These are phyloP conservation scores for Pseudolycoriella hygida DNA, from an alignment of 2,888 invertebrate genomes.

Conservation along the genomic window DNA sequence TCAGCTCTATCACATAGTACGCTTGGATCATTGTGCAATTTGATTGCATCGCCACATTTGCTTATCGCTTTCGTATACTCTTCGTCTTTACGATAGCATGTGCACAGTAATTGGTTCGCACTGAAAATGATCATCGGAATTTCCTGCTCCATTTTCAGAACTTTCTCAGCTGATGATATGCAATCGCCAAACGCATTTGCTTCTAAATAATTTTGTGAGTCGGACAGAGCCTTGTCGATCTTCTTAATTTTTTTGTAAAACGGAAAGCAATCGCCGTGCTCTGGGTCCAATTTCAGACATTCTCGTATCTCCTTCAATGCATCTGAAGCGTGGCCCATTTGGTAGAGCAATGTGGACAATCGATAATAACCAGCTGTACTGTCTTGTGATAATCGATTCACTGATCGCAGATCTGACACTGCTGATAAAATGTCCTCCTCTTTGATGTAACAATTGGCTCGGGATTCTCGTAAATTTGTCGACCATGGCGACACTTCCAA, in stretches of 20 bases:
- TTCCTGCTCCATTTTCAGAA: slow-evolving; percentile 50
- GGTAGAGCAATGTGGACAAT: slow-evolving; percentile 72
- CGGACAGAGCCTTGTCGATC: slow-evolving; percentile 58
- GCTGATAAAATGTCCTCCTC: slow-evolving; percentile 67
- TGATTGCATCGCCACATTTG: slow-evolving; percentile 64
- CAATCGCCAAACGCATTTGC: slow-evolving; percentile 49
- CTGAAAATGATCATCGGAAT: slow-evolving; percentile 52
- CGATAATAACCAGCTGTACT: slow-evolving; percentile 56
- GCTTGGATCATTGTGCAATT: slow-evolving; percentile 53
- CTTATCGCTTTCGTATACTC: slow-evolving; percentile 52
- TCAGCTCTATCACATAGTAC: slow-evolving; percentile 84
- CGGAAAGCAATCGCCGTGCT: slow-evolving; percentile 89
- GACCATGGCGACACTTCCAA: slow-evolving; percentile 86
- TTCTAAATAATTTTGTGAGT: slow-evolving; percentile 43
- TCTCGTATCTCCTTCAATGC: slow-evolving; percentile 87
- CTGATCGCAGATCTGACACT: slow-evolving; percentile 75
- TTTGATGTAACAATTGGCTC: slow-evolving; percentile 71
- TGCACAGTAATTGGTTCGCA: slow-evolving; percentile 63
- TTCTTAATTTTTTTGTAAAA: slow-evolving; percentile 94
- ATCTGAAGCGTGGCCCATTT: slow-evolving; percentile 80
- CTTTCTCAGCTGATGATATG: slow-evolving; percentile 44
- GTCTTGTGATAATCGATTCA: slow-evolving; percentile 81
- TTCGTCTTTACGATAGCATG: slow-evolving; percentile 54
- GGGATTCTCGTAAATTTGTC: slow-evolving; percentile 56
- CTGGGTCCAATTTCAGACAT: slow-evolving; percentile 92